Base-by-base conservation (phyloP, 2,888 invertebrate species). In the Dynastes hyllus region DNA sequence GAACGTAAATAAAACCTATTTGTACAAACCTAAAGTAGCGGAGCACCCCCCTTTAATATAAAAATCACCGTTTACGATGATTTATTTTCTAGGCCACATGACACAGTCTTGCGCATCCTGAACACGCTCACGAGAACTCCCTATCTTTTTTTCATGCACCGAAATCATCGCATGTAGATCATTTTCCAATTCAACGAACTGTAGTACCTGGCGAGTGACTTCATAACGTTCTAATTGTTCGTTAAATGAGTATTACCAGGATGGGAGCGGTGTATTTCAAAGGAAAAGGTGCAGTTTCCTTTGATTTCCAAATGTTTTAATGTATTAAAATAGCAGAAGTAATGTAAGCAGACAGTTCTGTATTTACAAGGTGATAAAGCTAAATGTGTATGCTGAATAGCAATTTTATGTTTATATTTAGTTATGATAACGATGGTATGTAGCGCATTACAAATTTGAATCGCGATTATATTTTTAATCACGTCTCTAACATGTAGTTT, bases 201-300 rank as follows among this genome's bases (percentile, higher is more conserved):
- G 79, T 77, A 77, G 77, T 77, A 67, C 79, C 79, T 77, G 50
- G 53, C 50, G n/a, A 53, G 66, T 76, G 71, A 58, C 77, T 63
- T 58, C 73, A 40, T 16, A 61, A 61, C 79, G 69, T 58, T 40
- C 61, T 65, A 79, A 71, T 78, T 70, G 70, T 78, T 78, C 71
- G 78, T 79, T 77, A 77, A 79, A 79, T 71, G 77, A 45, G 63
- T 51, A 70, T 65, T 65, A 70, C 61, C 73, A 50, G 58, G 71
- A 71, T 73, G 79, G 79, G 79, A 77, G 79, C 73, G 79, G 58
- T 65, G 40, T 51, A 63, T 50, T 37, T 37, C 32, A 37, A 67
- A 61, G 63, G 73, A 71, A 67, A 45, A 70, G 79, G 79, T 79
- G 79, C 79, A 79, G 79, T 79, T 79, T 79, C 79, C 79, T 78